Conservation (phyloP, 2,888 invertebrate species). For the Ochropacha duplaris region DNA sequence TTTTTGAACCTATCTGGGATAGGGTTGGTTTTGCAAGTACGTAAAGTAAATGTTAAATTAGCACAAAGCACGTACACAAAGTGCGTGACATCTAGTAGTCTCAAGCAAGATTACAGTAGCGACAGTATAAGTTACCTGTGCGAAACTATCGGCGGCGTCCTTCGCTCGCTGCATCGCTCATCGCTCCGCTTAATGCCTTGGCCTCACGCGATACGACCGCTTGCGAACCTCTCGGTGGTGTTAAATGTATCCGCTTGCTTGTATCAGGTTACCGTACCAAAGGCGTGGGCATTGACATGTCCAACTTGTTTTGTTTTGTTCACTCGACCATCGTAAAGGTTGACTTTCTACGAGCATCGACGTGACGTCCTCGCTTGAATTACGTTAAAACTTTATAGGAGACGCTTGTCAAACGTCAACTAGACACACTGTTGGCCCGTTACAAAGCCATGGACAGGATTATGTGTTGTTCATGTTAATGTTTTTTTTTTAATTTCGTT, state of each 20-base stretch:
- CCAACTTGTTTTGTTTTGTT: conserved; percentile 79
- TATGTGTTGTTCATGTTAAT: conserved; percentile 28
- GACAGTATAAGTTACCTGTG: conserved; percentile 51
- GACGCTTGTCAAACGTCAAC: conserved; percentile 67
- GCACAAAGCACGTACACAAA: conserved; percentile 39
- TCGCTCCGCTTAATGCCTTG: conserved; percentile 56
- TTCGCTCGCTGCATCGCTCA: conserved; percentile 46
- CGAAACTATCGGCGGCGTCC: conserved; percentile 50
- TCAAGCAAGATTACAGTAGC: conserved; percentile 51
- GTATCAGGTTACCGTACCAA: conserved; percentile 79
- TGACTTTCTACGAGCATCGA: conserved; percentile 78
- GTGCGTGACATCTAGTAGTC: conserved; percentile 71
- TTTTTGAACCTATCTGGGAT: not conserved
- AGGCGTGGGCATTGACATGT: conserved; percentile 83
- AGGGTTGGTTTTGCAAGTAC: conserved; percentile 16
- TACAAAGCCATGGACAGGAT: conserved; percentile 30
- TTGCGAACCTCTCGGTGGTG: conserved; percentile 67
- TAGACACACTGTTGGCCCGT: conserved; percentile 31
- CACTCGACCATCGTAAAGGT: conserved; percentile 74
- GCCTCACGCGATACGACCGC: conserved; percentile 51
- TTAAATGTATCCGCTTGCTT: conserved; percentile 78
- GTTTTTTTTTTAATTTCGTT: not conserved
- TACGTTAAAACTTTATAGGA: conserved; percentile 62
- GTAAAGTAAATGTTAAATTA: conserved; percentile 29
- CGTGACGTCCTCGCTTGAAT: conserved; percentile 68